Percentiles rank a stretch among this genome's conserved stretches.
phyloP scores from a whole-genome alignment of 2,113 vertebrate genomes.

The Macrotus californicus region DNA sequence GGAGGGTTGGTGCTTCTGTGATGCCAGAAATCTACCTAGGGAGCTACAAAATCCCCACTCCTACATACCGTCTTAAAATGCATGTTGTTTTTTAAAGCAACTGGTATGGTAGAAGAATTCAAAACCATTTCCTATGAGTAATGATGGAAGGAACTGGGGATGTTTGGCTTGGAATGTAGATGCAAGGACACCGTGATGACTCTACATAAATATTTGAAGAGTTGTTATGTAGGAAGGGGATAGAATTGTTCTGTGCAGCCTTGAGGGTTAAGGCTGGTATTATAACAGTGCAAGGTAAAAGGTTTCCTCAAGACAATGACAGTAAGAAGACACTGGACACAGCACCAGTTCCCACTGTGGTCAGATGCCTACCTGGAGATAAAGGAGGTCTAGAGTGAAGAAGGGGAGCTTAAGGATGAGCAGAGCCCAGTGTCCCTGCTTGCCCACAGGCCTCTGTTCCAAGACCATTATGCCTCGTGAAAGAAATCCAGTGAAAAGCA shows the following conservation, averaged over 20 bases:
- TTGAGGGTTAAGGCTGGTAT: neutral
- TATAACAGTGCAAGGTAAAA: neutral
- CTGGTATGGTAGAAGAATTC: neutral
- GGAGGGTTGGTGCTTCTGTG: neutral
- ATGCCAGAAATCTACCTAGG: slow-evolving; percentile 49
- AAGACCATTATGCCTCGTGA: neutral
- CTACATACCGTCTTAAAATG: neutral
- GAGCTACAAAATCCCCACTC: slow-evolving; percentile 13
- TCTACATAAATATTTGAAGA: neutral
- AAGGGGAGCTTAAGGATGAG: neutral
- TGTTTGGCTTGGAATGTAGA: neutral
- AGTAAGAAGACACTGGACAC: neutral
- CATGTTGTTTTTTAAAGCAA: neutral
- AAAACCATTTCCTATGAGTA: neutral
- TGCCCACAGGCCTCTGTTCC: neutral
- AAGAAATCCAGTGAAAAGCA: neutral
- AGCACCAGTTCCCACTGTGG: neutral
- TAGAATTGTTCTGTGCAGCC: neutral
- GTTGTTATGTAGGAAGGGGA: neutral
- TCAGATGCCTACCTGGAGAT: neutral
- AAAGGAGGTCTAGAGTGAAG: neutral
- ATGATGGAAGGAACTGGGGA: neutral
- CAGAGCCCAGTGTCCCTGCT: neutral
- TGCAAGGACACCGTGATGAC: neutral
- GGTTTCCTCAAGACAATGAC: neutral